Base-by-base conservation (phyloP, 2,888 invertebrate species). In the Cheilosia impressa region DNA sequence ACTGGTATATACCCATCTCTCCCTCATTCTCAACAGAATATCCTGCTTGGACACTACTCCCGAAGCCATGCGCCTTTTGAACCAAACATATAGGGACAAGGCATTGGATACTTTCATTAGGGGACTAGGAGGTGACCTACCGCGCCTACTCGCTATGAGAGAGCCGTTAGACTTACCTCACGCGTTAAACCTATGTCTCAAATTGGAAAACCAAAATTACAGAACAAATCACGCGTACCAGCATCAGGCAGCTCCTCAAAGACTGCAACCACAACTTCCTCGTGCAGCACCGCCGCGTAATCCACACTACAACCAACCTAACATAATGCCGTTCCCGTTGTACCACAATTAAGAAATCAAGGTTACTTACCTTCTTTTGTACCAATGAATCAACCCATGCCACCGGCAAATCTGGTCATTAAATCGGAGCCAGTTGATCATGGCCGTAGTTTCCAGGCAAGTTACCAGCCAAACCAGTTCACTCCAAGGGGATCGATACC, bases 51-150 rank as follows among this genome's bases (percentile, higher is more conserved):
- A 62, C 75, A 53, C 77, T 15, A 34, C 66, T 15, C 41, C 10
- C 1, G 87, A 87, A 7, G 50, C 73, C 43, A 58, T 76, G 38
- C 22, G 34, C 4, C 53, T 84, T 10, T 10, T 84, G 45, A 84
- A 69, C 5, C 66, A 84, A 65, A 68, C 75, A 17, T 81, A 87
- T 47, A 43, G 78, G 34, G 82, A 84, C 47, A 63, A 27, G 3
- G 27, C 27, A 27, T 27, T 27, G 6, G 27, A 27, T 27, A 27
- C 27, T 27, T 27, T 27, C 17, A 52, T 79, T n/a, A 24, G 66
- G 19, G 80, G 80, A 4, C 38, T 85, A 31, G 72, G 55, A 13
- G 58, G 75, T 31, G 58, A 85, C 38, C 19, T 85, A 1, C 75
- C 80, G 13, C 58, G 52, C 10, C 41, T 68, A 7, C 45, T 81